Base-by-base conservation (phyloP, 2,797 vertebrate genomes). In the Eidolon dupreanum region DNA sequence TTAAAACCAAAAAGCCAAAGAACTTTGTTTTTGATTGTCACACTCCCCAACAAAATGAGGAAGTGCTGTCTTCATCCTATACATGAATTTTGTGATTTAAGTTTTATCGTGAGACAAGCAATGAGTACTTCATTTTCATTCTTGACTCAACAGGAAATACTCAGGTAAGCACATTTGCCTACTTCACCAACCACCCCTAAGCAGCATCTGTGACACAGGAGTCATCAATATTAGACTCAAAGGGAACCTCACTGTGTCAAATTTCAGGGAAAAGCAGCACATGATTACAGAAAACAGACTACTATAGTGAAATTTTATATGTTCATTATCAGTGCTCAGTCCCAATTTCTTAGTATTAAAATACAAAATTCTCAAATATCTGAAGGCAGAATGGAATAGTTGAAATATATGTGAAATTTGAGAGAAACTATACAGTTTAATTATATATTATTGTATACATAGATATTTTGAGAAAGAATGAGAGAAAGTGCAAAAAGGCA, bases 201-300 rank as follows among this genome's bases (percentile, higher is more conserved):
- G 36, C 53, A 68, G 6, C 1, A 24, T 82, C 33, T 26, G 15
- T 85, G 24, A 77, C 57, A 26, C 17, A 43, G 2, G 7, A 77
- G 41, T 71, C 94, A 95, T 93, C 79, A 57, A 33, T 31, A n/a
- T 73, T 51, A 51, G 12, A 31, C 20, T 79, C 49, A 63, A 68
- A 85, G 24, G 19, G 20, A 51, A 53, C 3, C 5, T 82, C 31
- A 12, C 2, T 10, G 12, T 49, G 16, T 93, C 85, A 93, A 20
- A 59, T 93, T 96, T 97, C 96, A 82, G 41, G 63, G 78, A n/a
- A 90, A 70, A 95, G 83, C 24, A 91, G 43, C 41, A 78, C 19
- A 82, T 51, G 38, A 57, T 77, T 68, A 53, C 46, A 46, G 70
- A 95, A 90, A 93, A n/a, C 5, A 31, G 57, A 49, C 16, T 91